These are phyloP conservation scores for Teleopsis dalmanni DNA, from an alignment of 1,140 invertebrate genomes.

Conservation along the genomic window DNA sequence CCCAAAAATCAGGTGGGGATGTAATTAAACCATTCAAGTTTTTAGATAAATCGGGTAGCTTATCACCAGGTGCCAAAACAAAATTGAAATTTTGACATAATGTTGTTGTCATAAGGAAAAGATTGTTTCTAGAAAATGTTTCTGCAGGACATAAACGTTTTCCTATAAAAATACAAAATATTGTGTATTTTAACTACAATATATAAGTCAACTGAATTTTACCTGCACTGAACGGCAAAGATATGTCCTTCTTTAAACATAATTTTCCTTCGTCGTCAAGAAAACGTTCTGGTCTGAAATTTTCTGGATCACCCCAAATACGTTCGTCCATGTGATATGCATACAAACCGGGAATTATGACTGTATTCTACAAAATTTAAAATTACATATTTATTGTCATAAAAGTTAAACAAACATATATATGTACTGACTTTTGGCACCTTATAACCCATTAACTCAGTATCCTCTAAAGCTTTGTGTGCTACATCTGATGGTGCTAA, in stretches of 20 bases:
- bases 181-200: not conserved
- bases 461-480: slow-evolving; percentile 45
- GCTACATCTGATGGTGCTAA: slow-evolving; percentile 50
- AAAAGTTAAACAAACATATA: not conserved
- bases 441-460: slow-evolving; percentile 46
- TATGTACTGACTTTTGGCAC: slow-evolving; percentile 46
- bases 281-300: slow-evolving; percentile 60
- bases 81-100: slow-evolving; percentile 60
- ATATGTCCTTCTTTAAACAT: slow-evolving; percentile 37
- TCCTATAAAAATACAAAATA: slow-evolving; percentile 46
- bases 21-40: slow-evolving; percentile 37
- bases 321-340: slow-evolving; percentile 50
- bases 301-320: slow-evolving; percentile 61
- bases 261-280: slow-evolving; percentile 27
- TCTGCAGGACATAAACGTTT: slow-evolving; percentile 65
- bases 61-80: slow-evolving; percentile 34
- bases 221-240: slow-evolving; percentile 55
- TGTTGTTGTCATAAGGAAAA: slow-evolving; percentile 57
- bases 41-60: slow-evolving; percentile 31
- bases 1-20: slow-evolving; percentile 40
- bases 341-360: slow-evolving; percentile 48
- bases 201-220: not conserved
- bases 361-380: slow-evolving; percentile 32
- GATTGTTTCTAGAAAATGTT: slow-evolving; percentile 57
- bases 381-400: too few species aligned